Conservation (phyloP, 2,113 vertebrate genomes). For the Pelodiscus sinensis region DNA sequence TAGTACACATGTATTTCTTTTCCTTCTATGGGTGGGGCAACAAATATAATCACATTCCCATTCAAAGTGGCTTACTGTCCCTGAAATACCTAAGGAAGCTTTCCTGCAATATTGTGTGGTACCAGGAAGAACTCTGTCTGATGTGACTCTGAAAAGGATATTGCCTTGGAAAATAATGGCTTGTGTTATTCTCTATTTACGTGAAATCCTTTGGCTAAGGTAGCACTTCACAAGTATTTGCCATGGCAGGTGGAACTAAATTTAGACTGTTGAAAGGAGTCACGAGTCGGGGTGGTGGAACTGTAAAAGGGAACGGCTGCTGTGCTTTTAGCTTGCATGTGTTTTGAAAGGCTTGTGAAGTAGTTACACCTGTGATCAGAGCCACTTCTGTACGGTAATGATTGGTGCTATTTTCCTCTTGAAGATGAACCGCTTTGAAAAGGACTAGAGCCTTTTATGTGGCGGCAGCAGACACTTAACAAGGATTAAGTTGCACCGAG, state of each 20-base stretch:
- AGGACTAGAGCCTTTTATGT: background rate
- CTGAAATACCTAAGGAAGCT: fast-evolving
- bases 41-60: background rate
- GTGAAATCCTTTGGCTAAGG: background rate
- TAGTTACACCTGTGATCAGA: background rate
- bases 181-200: background rate
- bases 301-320: background rate
- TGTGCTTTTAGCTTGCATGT: background rate
- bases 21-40: background rate
- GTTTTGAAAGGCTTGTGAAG: background rate
- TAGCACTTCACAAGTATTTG: background rate
- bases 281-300: background rate
- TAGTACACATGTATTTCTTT: background rate
- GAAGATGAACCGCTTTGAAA: slow-evolving; percentile 2
- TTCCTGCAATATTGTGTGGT: background rate
- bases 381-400: background rate
- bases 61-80: background rate
- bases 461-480: background rate
- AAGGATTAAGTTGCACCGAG: background rate
- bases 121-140: background rate
- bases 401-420: slow-evolving; percentile 2
- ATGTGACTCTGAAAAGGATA: background rate
- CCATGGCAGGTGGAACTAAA: background rate
- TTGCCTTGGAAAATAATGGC: background rate
- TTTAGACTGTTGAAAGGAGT: background rate